Evolutionary conservation across 2,797 vertebrate species (phyloP).

Genomic region (Cyclura pinguis): DNA sequence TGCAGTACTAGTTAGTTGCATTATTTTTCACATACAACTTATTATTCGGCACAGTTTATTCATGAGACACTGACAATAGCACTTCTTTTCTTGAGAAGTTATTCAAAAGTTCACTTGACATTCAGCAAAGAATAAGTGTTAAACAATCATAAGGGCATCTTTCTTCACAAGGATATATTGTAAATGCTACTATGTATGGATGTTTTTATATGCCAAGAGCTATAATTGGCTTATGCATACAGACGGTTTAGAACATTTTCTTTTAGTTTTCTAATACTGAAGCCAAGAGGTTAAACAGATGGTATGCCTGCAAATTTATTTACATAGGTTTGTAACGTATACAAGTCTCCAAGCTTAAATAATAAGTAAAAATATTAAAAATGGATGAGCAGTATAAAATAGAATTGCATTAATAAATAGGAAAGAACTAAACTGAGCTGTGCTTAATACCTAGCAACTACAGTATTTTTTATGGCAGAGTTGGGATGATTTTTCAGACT

Average conservation of each 20-base stretch:
- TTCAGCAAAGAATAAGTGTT: background rate
- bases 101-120: background rate
- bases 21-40: background rate
- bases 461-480: background rate
- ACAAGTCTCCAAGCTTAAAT: background rate
- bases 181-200: background rate
- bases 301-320: background rate
- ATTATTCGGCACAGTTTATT: background rate
- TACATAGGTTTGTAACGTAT: background rate
- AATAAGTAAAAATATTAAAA: background rate
- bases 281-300: background rate
- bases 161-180: background rate
- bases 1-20: background rate
- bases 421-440: too few relatives aligned
- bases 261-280: constrained; percentile 1
- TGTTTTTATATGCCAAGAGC: background rate
- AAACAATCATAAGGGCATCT: background rate
- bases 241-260: background rate
- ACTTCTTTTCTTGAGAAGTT: background rate
- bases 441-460: background rate
- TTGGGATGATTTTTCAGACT: background rate
- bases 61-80: background rate
- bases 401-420: background rate
- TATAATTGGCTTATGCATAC: background rate
- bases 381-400: background rate